Evolutionary conservation across 2,113 vertebrate genomes (phyloP), one percentile per base, ranked within the genome.

Genomic region (Elaphurus davidianus): DNA sequence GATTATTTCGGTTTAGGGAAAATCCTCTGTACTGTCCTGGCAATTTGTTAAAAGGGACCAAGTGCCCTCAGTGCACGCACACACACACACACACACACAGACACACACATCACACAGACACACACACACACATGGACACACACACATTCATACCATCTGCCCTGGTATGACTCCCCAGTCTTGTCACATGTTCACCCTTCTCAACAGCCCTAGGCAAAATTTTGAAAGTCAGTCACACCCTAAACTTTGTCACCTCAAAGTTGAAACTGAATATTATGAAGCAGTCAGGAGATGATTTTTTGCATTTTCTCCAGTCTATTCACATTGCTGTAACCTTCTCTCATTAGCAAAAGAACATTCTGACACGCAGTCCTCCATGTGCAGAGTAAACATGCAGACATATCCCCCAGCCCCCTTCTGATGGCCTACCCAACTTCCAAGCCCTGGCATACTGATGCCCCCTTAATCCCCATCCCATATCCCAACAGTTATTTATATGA

Each of bases 401-500:
- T 0, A 55, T 4, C 14, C 54, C 47, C 2, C 7, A 43, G 27
- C 0, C 0, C 43, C 52, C 54, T 40, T 27, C 62, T 21, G 7
- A 19, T 0, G 4, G 30, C 85, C 59, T 52, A 59, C 8, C 19
- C 7, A 21, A 4, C 81, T 14, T 16, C 27, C 10, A 2, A 71
- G 7, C 30, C 76, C 13, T 7, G 4, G 55, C 36, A n/a, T 1
- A 3, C 36, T 0, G 15, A 15, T 1, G 2, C n/a, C 55, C 36
- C 36, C 19, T 17, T 27, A 5, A 23, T 54, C 54, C 57, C 79
- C 15, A 11, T 1, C 83, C 52, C 74, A 71, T 15, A 40, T 47
- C 84, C 76, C 85, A 79, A 7, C 55, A 59, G 33, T 55, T 93
- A 97, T 97, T 96, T 98, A 84, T 89, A 79, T 97, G 89, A 93